Base-by-base conservation (phyloP, 2,113 vertebrate species). In the Mixornis gularis region DNA sequence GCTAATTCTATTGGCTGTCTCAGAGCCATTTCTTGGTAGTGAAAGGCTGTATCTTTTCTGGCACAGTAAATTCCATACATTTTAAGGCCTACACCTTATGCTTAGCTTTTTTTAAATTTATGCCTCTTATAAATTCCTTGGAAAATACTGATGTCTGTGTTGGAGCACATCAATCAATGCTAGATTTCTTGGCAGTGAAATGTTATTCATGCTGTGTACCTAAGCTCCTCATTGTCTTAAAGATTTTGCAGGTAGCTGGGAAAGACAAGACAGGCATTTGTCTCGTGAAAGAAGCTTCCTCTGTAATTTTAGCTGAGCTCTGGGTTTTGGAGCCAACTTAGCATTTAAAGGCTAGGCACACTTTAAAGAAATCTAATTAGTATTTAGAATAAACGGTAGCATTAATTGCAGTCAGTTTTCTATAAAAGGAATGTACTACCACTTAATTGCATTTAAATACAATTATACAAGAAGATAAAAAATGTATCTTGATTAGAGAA, bases 401-500 rank as follows among this genome's bases (percentile, higher is more conserved):
- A 93, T 97, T 97, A 96, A 96, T 93, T 97, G 96, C 90, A 96
- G 93, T 66, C 59, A 70, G 52, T 95, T 74, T 56, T 92, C 79
- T 96, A 68, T 93, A 95, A 95, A 95, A 96, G 56, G 81, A 81
- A 96, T 90, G 81, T 94, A 88, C 76, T 87, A 69, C 92, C 73
- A 38, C 63, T 96, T 97, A 96, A 97, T 93, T 97, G 88, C 92
- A 96, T 97, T 95, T 95, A 91, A 96, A 94, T 88, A 27, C 63
- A 62, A 62, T 89, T 68, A 32, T 27, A 43, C 34, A 36, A 48
- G 56, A 55, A 69, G 53, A 90, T 93, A 82, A 41, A 89, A 96
- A 96, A 94, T 95, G 40, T 64, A 68, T 95, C 96, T 97, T 97
- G 95, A 96, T 97, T 96, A 93, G 82, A 55, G 76, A 79, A 89